phyloP scores from a whole-genome alignment of 2,797 vertebrate species.

The Lagorchestes hirsutus region DNA sequence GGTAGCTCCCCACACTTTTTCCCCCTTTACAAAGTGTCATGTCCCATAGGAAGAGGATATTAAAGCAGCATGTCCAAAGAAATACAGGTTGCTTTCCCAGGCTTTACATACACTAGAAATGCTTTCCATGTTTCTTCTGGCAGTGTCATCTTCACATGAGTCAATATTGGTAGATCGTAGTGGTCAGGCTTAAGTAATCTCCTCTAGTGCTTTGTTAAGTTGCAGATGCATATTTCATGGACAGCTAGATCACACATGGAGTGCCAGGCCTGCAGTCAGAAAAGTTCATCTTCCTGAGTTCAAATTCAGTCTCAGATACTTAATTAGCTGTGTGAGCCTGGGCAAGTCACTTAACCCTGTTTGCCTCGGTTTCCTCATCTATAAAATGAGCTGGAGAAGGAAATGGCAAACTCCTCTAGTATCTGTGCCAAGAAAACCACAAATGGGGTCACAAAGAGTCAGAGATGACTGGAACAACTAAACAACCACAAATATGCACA shows the following conservation, averaged over 20 bases:
- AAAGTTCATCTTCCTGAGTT: too few relatives aligned
- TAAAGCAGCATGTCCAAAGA: neutral
- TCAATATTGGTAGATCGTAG: neutral
- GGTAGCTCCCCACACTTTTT: neutral
- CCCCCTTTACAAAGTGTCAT: neutral
- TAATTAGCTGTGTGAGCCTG: too few relatives aligned
- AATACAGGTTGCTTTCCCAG: neutral
- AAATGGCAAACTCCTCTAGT: too few relatives aligned
- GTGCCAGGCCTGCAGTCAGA: too few relatives aligned
- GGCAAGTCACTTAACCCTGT: too few relatives aligned
- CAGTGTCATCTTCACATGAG: neutral
- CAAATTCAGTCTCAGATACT: too few relatives aligned
- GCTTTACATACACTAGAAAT: neutral
- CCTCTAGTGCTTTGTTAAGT: neutral
- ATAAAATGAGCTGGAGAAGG: too few relatives aligned
- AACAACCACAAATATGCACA: neutral
- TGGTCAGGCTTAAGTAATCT: neutral
- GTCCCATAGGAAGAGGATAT: neutral
- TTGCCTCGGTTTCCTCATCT: too few relatives aligned
- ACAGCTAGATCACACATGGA: too few relatives aligned
- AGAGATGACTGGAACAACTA: too few relatives aligned
- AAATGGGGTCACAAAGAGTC: too few relatives aligned
- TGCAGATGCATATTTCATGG: neutral
- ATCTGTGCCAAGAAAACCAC: too few relatives aligned
- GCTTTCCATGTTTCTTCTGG: neutral